Conservation (phyloP, 2,113 vertebrate genomes). For the Zosterops lateralis region DNA sequence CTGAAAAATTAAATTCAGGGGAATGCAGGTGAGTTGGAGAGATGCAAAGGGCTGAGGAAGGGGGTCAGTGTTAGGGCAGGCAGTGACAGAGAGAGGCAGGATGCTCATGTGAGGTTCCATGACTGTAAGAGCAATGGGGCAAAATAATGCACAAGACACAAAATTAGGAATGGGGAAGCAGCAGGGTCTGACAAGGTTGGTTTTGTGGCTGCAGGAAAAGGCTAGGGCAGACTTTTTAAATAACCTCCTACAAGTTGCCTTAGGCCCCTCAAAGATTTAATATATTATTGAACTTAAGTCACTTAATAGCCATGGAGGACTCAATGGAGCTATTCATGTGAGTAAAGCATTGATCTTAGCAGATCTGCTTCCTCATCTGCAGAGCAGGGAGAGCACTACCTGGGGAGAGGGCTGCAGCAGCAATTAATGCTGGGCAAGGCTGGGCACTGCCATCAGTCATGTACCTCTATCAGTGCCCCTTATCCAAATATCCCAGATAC, state of each 20-base stretch:
- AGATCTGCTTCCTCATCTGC: conserved; percentile 37
- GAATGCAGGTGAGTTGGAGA: not conserved
- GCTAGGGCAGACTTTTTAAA: not conserved
- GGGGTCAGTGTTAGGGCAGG: not conserved
- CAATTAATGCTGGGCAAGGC: not conserved
- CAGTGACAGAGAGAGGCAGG: not conserved
- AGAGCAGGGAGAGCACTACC: not conserved
- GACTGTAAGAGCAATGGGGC: not conserved
- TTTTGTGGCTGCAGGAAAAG: conserved; percentile 1
- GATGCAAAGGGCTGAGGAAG: not conserved
- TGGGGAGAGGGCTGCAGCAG: not conserved
- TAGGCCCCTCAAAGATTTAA: conserved; percentile 40
- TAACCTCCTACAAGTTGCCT: conserved; percentile 12
- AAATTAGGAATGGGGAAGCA: not conserved
- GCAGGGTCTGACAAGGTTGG: not conserved
- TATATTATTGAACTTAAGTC: conserved; percentile 31
- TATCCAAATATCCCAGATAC: rapidly evolving
- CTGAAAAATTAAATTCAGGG: not conserved
- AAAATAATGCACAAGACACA: not conserved
- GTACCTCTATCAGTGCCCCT: rapidly evolving
- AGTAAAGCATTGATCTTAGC: not conserved
- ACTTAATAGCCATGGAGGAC: conserved; percentile 6
- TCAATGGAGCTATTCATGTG: conserved; percentile 45
- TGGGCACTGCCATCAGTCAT: not conserved
- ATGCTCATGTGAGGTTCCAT: rapidly evolving